Percentiles rank a stretch among this genome's conserved stretches.
These are phyloP conservation scores for Drosophila athabasca DNA, from an alignment of 1,140 invertebrate genomes.

Conservation along the genomic window DNA sequence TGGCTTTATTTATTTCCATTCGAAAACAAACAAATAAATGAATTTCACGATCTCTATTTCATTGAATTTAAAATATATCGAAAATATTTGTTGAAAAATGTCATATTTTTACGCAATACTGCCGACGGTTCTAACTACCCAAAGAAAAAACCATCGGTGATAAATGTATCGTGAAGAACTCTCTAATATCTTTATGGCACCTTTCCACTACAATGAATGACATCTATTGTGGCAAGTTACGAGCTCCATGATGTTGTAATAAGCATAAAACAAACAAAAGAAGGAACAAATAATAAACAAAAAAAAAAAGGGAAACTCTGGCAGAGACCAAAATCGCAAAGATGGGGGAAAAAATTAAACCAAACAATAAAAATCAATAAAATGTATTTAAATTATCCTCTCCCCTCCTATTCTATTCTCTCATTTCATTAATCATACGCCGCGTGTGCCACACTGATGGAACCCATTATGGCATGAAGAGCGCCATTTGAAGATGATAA, in stretches of 20 bases:
- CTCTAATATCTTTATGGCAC: too few relatives aligned
- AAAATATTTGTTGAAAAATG: too few relatives aligned
- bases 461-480: slow-evolving; percentile 27
- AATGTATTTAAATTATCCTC: slow-evolving; percentile 36
- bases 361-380: slow-evolving; percentile 56
- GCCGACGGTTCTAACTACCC: too few relatives aligned
- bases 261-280: slow-evolving; percentile 45
- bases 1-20: too few relatives aligned
- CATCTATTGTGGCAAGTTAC: slow-evolving; percentile 28
- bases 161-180: too few relatives aligned
- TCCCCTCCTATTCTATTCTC: neutral
- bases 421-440: slow-evolving; percentile 63
- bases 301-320: slow-evolving; percentile 5
- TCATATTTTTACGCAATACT: too few relatives aligned
- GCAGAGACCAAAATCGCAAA: slow-evolving; percentile 27
- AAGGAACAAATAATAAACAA: slow-evolving; percentile 5
- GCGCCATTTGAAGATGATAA: slow-evolving; percentile 12
- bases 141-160: too few relatives aligned
- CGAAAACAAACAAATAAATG: too few relatives aligned
- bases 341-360: slow-evolving; percentile 25
- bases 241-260: slow-evolving; percentile 43
- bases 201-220: too few relatives aligned
- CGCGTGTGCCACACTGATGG: slow-evolving; percentile 34
- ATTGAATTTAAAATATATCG: too few relatives aligned
- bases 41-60: too few relatives aligned